Conservation (phyloP, 2,888 invertebrate species). For the Chorisops tibialis region DNA sequence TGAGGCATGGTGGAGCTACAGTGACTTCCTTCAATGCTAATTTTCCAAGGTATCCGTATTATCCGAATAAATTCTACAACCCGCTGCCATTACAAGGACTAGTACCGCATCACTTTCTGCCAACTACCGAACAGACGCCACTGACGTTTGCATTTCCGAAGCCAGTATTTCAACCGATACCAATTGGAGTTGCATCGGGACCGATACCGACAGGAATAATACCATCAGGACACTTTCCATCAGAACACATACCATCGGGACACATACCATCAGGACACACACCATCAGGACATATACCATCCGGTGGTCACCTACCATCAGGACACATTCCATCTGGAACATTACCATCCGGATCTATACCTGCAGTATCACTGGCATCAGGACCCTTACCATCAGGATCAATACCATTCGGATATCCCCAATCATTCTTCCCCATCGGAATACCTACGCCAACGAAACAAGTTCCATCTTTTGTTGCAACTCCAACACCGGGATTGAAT, state of each 20-base stretch:
- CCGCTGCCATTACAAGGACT: too few relatives aligned
- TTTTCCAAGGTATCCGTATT: conserved; percentile 26
- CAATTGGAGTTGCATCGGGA: neutral
- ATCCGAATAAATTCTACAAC: neutral
- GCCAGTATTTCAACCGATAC: neutral
- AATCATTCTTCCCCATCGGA: neutral
- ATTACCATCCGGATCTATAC: too few relatives aligned
- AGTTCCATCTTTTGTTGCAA: neutral
- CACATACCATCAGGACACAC: too few relatives aligned
- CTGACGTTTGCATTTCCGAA: neutral
- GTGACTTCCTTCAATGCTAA: conserved; percentile 28
- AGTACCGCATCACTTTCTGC: too few relatives aligned
- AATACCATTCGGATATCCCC: neutral
- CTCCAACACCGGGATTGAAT: neutral
- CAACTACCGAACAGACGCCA: too few relatives aligned
- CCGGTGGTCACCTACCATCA: too few relatives aligned
- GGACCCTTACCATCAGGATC: neutral
- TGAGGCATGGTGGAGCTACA: conserved; percentile 28
- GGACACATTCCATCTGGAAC: too few relatives aligned
- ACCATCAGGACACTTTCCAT: neutral
- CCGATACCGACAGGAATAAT: neutral
- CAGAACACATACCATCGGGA: too few relatives aligned
- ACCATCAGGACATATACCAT: too few relatives aligned
- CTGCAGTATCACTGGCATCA: neutral
- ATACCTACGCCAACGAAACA: neutral